Base-by-base conservation (phyloP, 2,888 invertebrate species). In the Melinaea menophilus region DNA sequence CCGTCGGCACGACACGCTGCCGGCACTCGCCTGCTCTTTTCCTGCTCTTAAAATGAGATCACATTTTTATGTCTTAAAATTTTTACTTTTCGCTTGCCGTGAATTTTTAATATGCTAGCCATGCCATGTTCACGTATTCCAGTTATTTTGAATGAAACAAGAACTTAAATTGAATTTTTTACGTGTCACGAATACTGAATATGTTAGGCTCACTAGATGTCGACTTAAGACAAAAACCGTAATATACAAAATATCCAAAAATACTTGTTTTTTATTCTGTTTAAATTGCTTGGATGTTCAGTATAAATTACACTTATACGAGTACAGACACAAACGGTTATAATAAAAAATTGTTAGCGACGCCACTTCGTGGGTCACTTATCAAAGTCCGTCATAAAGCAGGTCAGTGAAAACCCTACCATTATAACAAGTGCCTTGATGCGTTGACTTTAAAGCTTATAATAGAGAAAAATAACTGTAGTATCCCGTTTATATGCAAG, bases 351-450 rank as follows among this genome's bases (percentile, higher is more conserved):
- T 65, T 71, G 72, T 72, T 72, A 70, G 71, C 67, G 65, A 67
- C 61, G 65, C 65, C 70, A 72, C 71, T 75, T 72, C 72, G 74
- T 74, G 74, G 73, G 65, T 72, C 69, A 67, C 67, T 70, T 69
- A 70, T 78, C 80, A 78, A 77, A 77, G 77, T 62, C 60, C 46
- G 47, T 46, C 4, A 22, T 51, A 45, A 33, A n/a, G 31, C 47
- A 22, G 45, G 9, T 33, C 48, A 41, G 48, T 51, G 56, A 7
- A n/a, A 56, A 11, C 54, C 54, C 13, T 41, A 45, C 46, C 47
- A 46, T 13, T 46, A 57, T 33, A 57, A 9, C 22, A 60, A 37
- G 57, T 45, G 46, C 46, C 59, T 60, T 58, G 55, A 60, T 57
- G n/a, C 59, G 37, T 47, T 57, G 31, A 55, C 41, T 13, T 45